Evolutionary conservation across 2,888 invertebrate species (phyloP).

Genomic region (Cinara cedri): DNA sequence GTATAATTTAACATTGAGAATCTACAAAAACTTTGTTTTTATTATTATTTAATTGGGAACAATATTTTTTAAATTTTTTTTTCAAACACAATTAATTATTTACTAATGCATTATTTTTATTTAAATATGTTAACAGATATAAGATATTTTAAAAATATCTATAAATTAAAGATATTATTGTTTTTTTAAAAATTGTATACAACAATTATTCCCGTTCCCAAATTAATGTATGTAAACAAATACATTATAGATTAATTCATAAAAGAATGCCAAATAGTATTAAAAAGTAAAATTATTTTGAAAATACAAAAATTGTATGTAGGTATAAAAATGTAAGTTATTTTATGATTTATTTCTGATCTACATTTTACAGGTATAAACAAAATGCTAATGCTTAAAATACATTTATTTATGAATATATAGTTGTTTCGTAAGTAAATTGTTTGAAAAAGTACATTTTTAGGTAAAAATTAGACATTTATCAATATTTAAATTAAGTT

Average conservation of each 20-base stretch:
- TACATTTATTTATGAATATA: background rate
- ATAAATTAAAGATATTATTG: conserved; percentile 4
- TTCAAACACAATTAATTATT: no score
- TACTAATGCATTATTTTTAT: no score
- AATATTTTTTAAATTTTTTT: no score
- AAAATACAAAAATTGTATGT: no score
- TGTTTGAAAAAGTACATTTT: conserved; percentile 8
- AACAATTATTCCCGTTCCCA: no score
- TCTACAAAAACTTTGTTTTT: no score
- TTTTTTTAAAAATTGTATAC: no score
- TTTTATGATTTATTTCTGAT: background rate
- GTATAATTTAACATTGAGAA: no score
- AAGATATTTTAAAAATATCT: background rate
- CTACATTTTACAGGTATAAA: background rate
- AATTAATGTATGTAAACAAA: no score
- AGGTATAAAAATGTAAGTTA: background rate
- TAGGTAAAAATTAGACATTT: background rate
- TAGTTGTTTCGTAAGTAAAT: background rate
- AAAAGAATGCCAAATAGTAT: background rate
- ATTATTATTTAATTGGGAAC: no score
- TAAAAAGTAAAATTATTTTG: no score
- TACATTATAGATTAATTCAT: background rate
- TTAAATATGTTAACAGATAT: background rate
- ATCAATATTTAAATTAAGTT: conserved; percentile 21
- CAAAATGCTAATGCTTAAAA: background rate